Conservation (phyloP, 2,113 vertebrate genomes). For the Rhipidura dahli region DNA sequence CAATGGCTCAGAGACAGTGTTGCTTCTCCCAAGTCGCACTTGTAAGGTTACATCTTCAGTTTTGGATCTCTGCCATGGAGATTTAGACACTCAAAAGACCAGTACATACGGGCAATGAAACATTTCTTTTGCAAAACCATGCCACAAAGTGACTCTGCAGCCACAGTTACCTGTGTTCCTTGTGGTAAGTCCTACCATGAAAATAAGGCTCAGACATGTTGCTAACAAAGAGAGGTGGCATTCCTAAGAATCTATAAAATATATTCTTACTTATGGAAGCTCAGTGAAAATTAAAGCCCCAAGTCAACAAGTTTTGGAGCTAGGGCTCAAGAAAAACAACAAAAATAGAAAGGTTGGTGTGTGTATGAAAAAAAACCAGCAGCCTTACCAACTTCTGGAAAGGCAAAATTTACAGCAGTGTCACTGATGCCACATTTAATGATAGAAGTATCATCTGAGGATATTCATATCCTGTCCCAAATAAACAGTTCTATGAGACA, state of each 20-base stretch:
- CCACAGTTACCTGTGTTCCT: neutral
- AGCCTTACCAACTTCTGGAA: neutral
- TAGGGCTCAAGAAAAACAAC: neutral
- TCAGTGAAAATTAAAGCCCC: neutral
- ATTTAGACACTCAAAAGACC: neutral
- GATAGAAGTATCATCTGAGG: neutral
- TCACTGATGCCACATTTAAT: neutral
- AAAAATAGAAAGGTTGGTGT: neutral
- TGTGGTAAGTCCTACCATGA: neutral
- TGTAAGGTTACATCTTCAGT: neutral
- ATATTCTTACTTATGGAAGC: neutral
- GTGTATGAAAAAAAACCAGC: neutral
- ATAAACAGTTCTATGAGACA: neutral
- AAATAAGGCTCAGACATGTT: neutral
- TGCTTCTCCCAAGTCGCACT: neutral
- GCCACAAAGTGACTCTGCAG: rapidly evolving
- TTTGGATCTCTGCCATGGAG: neutral
- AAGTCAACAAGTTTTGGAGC: neutral
- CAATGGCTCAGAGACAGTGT: neutral
- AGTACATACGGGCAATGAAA: neutral
- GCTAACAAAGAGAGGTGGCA: neutral
- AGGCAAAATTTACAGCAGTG: neutral
- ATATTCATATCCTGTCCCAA: neutral
- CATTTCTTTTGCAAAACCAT: neutral
- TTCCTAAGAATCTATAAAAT: neutral